Conservation (phyloP, 1,140 invertebrate species). For the Camponotus vicinus region DNA sequence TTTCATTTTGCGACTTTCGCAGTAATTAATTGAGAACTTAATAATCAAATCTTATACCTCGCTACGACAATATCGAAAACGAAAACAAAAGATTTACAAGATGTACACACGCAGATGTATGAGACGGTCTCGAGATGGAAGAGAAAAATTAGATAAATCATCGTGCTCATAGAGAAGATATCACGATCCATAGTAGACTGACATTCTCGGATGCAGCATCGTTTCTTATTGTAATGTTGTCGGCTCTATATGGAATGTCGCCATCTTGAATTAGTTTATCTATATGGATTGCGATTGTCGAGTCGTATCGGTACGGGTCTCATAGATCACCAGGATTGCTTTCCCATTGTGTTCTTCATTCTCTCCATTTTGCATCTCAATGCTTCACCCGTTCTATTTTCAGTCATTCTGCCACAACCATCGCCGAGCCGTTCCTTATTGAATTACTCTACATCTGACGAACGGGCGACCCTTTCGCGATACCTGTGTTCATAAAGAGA, state of each 20-base stretch:
- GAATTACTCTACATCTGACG: constrained; percentile 67
- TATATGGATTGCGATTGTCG: constrained; percentile 72
- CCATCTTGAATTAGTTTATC: constrained; percentile 75
- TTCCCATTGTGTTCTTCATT: constrained; percentile 73
- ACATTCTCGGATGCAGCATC: constrained; percentile 32
- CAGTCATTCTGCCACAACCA: constrained; percentile 50
- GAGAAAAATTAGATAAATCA: not conserved
- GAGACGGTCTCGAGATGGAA: not conserved
- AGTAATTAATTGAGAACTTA: no score
- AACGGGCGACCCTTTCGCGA: constrained; percentile 33
- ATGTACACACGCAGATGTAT: constrained; percentile 7
- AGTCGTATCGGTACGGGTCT: constrained; percentile 12
- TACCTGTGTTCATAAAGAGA: not conserved
- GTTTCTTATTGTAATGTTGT: constrained; percentile 58
- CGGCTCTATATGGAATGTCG: constrained; percentile 38
- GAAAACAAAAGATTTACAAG: constrained; percentile 23
- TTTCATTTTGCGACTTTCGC: no score
- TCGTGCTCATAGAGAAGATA: constrained; percentile 6
- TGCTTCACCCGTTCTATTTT: constrained; percentile 50
- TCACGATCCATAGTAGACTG: constrained; percentile 61
- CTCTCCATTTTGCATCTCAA: constrained; percentile 73
- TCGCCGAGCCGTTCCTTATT: constrained; percentile 54
- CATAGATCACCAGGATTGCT: constrained; percentile 74
- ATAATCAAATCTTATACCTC: constrained; percentile 19
- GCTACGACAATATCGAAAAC: not conserved